Conservation (phyloP, 2,888 invertebrate genomes). For the Scaptodrosophila latifasciaeformis region DNA sequence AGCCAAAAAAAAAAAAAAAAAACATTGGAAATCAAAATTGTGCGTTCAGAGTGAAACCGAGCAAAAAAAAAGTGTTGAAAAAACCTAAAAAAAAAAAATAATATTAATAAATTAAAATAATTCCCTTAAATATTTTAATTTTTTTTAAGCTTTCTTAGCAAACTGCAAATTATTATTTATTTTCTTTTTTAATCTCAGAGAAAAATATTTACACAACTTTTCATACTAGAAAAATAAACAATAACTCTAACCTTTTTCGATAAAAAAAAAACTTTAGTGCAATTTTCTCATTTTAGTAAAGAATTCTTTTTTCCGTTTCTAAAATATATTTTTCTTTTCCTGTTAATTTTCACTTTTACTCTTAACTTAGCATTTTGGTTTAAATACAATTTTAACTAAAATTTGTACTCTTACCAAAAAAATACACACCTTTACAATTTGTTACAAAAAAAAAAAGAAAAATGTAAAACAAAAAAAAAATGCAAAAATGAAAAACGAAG, state of each 20-base stretch:
- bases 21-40: no score
- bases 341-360: neutral
- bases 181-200: slow-evolving; percentile 3
- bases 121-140: neutral
- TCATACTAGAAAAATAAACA: neutral
- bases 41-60: no score
- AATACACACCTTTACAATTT: no score
- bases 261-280: no score
- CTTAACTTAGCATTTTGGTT: neutral
- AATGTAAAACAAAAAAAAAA: slow-evolving; percentile 24
- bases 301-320: no score
- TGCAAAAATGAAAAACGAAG: slow-evolving; percentile 1
- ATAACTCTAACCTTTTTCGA: neutral
- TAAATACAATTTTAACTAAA: neutral
- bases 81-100: no score
- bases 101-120: no score
- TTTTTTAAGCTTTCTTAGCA: neutral
- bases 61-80: no score
- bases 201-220: slow-evolving; percentile 4
- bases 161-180: neutral
- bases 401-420: no score
- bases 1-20: no score
- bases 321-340: neutral
- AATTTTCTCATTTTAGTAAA: no score
- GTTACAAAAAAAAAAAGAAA: slow-evolving; percentile 2